Percentiles rank a stretch among this genome's conserved stretches.
These are phyloP conservation scores for Dryococelus australis DNA, from an alignment of 2,888 invertebrate species.

Conservation along the genomic window DNA sequence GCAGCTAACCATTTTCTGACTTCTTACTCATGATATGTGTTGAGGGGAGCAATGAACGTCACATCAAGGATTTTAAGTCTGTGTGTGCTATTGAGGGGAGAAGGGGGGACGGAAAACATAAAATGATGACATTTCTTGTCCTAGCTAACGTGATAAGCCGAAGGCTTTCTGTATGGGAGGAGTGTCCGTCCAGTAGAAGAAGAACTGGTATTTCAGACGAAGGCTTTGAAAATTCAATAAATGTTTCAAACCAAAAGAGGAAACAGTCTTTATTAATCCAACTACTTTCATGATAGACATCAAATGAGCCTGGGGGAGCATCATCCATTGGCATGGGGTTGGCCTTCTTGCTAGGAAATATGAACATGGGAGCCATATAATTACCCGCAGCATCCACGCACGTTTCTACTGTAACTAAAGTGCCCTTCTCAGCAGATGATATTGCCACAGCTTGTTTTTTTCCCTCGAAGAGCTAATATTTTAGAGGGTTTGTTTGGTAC, in stretches of 20 bases:
- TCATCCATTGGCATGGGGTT: conserved; percentile 43
- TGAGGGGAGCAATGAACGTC: conserved; percentile 11
- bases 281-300: conserved; percentile 42
- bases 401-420: conserved; percentile 51
- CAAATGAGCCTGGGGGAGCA: conserved; percentile 42
- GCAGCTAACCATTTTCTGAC: conserved; percentile 17
- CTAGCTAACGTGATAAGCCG: not conserved
- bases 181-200: conserved; percentile 47
- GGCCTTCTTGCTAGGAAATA: conserved; percentile 38
- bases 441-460: conserved; percentile 52
- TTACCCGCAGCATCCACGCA: too few relatives aligned
- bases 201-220: conserved; percentile 47
- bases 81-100: not conserved
- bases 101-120: not conserved
- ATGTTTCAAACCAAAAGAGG: conserved; percentile 43
- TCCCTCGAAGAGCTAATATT: conserved; percentile 51
- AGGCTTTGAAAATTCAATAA: conserved; percentile 41
- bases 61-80: conserved; percentile 8
- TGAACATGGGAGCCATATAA: conserved; percentile 24
- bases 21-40: not conserved
- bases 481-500: conserved; percentile 51
- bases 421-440: conserved; percentile 54
- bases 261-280: conserved; percentile 47
- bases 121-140: not conserved
- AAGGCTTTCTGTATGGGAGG: conserved; percentile 41